Percentiles rank a stretch among this genome's conserved stretches.
Conservation (phyloP, 2,888 invertebrate genomes). For the Limenitis camilla region DNA sequence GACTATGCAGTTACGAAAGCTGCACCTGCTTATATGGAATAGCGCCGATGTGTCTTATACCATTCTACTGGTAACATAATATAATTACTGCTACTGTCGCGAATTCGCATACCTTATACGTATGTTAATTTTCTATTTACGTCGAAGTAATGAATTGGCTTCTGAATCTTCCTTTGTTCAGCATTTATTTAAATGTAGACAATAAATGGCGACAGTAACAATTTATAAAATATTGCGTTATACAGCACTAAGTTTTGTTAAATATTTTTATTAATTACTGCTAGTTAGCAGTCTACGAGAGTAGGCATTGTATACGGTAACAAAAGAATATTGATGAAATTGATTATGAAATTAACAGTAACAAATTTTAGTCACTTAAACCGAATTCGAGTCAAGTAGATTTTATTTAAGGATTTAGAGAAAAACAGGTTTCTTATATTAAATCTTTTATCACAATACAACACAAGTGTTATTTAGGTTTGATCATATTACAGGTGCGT, state of each 20-base stretch:
- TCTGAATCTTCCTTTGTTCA: too few relatives aligned
- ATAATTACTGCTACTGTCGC: neutral
- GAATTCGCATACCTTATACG: too few relatives aligned
- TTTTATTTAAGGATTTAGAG: neutral
- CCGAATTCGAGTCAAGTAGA: constrained; percentile 5
- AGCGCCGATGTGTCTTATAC: constrained; percentile 38
- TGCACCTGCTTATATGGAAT: constrained; percentile 55
- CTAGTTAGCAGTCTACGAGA: neutral
- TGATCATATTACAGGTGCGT: too few relatives aligned
- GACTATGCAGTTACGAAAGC: constrained; percentile 67
- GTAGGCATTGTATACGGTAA: neutral
- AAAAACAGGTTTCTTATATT: too few relatives aligned
- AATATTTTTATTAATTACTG: neutral
- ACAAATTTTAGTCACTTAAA: constrained; percentile 5
- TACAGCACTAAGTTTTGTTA: neutral
- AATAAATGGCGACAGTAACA: neutral
- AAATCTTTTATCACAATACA: neutral
- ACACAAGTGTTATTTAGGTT: constrained; percentile 5
- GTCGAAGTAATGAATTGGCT: too few relatives aligned
- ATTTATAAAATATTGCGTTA: neutral
- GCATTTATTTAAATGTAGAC: too few relatives aligned
- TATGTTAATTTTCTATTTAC: too few relatives aligned
- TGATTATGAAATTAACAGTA: constrained; percentile 9
- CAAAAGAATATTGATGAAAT: constrained; percentile 10
- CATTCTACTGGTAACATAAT: constrained; percentile 28